Evolutionary conservation across 2,113 vertebrate genomes (phyloP).

Genomic region (Scortum barcoo): DNA sequence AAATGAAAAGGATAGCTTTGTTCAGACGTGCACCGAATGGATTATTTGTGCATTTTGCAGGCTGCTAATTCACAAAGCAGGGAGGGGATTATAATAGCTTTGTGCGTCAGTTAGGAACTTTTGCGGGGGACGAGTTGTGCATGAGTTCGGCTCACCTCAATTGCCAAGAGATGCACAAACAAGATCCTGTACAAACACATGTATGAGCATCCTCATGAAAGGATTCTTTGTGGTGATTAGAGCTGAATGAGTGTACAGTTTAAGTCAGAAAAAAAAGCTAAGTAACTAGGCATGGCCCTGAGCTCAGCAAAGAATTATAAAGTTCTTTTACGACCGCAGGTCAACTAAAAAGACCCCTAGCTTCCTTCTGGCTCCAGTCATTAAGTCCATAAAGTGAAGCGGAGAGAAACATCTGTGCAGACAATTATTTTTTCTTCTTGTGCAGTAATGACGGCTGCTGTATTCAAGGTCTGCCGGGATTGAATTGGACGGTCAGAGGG

Average conservation of each 20-base stretch:
- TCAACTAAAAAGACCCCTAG: conserved; percentile 60
- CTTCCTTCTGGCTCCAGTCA: conserved; percentile 54
- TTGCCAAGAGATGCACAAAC: conserved; percentile 30
- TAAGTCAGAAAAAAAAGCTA: conserved; percentile 45
- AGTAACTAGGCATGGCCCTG: conserved; percentile 46
- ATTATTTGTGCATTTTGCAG: conserved; percentile 39
- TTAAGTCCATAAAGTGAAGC: conserved; percentile 69
- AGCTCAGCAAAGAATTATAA: conserved; percentile 34
- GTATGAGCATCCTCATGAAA: conserved; percentile 44
- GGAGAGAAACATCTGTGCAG: conserved; percentile 59
- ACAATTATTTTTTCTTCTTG: conserved; percentile 62
- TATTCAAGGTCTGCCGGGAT: conserved; percentile 69
- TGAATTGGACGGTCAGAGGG: conserved; percentile 43
- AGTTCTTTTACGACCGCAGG: conserved; percentile 60
- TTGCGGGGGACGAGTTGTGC: conserved; percentile 11
- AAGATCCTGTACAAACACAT: conserved; percentile 20
- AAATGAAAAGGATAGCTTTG: conserved; percentile 22
- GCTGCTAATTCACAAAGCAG: conserved; percentile 2
- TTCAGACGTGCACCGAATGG: conserved; percentile 32
- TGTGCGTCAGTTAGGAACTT: conserved; percentile 14
- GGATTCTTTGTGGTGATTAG: conserved; percentile 52
- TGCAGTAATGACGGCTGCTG: conserved; percentile 66
- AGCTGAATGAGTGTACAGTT: conserved; percentile 39
- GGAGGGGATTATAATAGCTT: conserved; percentile 48
- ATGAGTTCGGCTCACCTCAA: conserved; percentile 20